Conservation (phyloP, 2,797 vertebrate species). For the Setipinna tenuifilis region DNA sequence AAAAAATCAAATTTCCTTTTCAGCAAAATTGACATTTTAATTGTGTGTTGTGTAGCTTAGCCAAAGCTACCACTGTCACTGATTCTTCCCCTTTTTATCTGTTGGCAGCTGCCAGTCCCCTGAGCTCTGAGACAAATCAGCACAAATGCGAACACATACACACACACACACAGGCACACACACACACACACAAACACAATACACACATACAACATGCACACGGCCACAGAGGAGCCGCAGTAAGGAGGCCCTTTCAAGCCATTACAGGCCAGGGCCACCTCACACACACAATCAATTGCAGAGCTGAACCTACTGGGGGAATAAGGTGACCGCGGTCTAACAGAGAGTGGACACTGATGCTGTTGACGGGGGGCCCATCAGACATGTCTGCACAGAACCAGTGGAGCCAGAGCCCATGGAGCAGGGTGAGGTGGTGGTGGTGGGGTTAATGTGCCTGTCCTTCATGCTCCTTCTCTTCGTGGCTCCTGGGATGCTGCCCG, state of each 20-base stretch:
- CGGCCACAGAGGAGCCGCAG: background rate
- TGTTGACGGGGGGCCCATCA: background rate
- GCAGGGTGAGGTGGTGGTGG: too few species aligned
- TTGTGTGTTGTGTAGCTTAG: background rate
- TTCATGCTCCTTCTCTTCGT: background rate
- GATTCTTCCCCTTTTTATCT: background rate
- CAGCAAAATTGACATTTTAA: background rate
- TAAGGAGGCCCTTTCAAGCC: background rate
- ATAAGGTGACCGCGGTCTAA: background rate
- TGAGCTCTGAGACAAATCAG: background rate
- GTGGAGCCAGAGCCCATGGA: background rate
- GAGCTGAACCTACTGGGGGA: background rate
- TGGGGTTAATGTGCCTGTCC: slow-evolving; percentile 13
- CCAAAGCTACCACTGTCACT: background rate
- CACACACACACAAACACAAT: too few species aligned
- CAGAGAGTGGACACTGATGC: background rate
- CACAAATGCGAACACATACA: background rate
- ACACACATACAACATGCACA: background rate
- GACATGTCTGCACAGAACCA: background rate
- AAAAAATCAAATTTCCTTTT: background rate
- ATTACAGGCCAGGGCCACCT: background rate
- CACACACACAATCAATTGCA: background rate
- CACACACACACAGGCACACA: too few species aligned
- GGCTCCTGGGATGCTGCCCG: background rate
- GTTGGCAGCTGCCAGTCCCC: background rate